These are phyloP conservation scores for Macroglossus sobrinus DNA, from an alignment of 2,113 vertebrate genomes.

Conservation along the genomic window DNA sequence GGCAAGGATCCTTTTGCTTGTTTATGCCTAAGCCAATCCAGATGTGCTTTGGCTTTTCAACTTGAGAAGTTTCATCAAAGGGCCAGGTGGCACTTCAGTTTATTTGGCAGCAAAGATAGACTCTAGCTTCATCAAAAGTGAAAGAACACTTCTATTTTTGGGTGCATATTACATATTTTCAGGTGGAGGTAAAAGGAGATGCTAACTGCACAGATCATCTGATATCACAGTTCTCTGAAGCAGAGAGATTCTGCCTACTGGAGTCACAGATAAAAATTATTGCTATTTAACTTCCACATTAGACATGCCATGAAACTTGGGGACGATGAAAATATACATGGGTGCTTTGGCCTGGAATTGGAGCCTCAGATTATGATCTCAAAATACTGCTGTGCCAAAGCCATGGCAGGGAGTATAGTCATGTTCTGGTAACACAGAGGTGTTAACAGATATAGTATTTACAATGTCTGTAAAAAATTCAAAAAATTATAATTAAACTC, in stretches of 20 bases:
- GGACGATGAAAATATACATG: not conserved
- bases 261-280: not conserved
- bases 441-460: not conserved
- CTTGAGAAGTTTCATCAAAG: not conserved
- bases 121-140: not conserved
- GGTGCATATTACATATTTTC: not conserved
- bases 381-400: not conserved
- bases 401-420: too few relatives aligned
- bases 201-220: not conserved
- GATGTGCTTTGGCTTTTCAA: conserved; percentile 30
- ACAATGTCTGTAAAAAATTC: not conserved
- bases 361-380: not conserved
- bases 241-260: not conserved
- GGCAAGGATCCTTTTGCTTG: conserved; percentile 44
- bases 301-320: not conserved
- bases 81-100: not conserved
- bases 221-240: not conserved
- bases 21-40: conserved; percentile 39
- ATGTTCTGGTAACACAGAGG: accelerated
- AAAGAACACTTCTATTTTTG: not conserved
- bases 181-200: not conserved
- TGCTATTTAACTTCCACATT: not conserved
- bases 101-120: not conserved
- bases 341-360: not conserved
- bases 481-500: not conserved